Evolutionary conservation across 2,797 vertebrate species (phyloP).

Genomic region (Alfaro cultratus): DNA sequence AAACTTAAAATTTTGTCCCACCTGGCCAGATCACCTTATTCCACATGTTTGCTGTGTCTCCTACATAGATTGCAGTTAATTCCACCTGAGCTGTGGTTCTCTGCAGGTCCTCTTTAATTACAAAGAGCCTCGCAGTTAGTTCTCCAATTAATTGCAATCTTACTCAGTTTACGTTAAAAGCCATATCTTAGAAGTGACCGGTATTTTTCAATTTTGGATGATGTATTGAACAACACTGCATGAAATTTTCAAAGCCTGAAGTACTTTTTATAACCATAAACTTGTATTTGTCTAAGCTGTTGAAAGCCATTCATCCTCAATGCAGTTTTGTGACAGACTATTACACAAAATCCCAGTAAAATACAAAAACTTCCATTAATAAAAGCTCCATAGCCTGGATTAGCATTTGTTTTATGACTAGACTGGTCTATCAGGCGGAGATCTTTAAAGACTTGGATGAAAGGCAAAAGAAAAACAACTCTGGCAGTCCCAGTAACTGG

Average conservation of each 20-base stretch:
- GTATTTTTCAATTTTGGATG: neutral
- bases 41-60: neutral
- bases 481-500: slow-evolving; percentile 35
- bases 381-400: slow-evolving; percentile 30
- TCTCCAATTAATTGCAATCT: neutral
- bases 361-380: neutral
- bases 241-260: neutral
- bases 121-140: neutral
- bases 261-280: neutral
- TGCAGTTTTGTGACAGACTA: neutral
- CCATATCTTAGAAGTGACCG: neutral
- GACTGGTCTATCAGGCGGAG: slow-evolving; percentile 21
- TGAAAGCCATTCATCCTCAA: neutral
- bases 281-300: neutral
- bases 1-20: neutral
- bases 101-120: neutral
- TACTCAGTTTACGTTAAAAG: neutral
- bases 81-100: neutral
- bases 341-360: neutral
- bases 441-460: slow-evolving; percentile 38
- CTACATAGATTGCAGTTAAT: neutral
- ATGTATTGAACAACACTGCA: neutral
- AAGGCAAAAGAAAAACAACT: slow-evolving; percentile 29
- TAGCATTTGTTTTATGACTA: slow-evolving; percentile 53
- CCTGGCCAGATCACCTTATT: neutral